Conservation (phyloP, 2,113 vertebrate genomes). For the Lophotis ruficrista region DNA sequence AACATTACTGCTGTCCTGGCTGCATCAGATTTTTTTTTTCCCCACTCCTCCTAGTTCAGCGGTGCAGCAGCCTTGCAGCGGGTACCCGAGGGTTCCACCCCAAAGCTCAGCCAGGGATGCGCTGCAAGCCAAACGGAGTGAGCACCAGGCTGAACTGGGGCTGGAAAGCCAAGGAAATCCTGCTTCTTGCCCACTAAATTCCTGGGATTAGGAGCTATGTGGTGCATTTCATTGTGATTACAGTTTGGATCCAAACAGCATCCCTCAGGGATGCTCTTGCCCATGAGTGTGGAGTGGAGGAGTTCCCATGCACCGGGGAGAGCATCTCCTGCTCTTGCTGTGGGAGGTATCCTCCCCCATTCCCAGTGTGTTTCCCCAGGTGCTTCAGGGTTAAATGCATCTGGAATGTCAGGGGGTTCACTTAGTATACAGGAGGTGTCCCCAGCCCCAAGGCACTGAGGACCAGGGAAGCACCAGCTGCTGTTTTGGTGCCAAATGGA, state of each 20-base stretch:
- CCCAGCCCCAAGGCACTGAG: background rate
- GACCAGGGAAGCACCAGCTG: background rate
- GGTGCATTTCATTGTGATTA: background rate
- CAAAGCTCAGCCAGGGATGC: background rate
- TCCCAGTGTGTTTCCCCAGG: background rate
- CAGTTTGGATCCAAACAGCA: background rate
- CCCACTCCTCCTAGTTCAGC: background rate
- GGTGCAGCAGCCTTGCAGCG: rapidly evolving
- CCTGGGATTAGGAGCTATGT: background rate
- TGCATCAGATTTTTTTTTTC: background rate
- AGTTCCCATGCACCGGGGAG: rapidly evolving
- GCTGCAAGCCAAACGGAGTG: background rate
- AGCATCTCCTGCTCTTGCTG: background rate
- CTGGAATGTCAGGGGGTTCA: background rate
- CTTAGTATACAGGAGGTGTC: rapidly evolving
- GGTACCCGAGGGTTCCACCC: background rate
- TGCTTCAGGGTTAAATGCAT: background rate
- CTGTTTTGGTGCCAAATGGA: background rate
- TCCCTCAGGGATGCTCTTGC: background rate
- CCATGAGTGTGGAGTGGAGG: background rate
- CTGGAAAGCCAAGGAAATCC: background rate
- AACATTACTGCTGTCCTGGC: background rate
- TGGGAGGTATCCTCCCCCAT: background rate
- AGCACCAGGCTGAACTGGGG: background rate
- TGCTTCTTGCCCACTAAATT: background rate